Evolutionary conservation across 2,797 vertebrate genomes (phyloP).

Genomic region (Calcarius lapponicus): DNA sequence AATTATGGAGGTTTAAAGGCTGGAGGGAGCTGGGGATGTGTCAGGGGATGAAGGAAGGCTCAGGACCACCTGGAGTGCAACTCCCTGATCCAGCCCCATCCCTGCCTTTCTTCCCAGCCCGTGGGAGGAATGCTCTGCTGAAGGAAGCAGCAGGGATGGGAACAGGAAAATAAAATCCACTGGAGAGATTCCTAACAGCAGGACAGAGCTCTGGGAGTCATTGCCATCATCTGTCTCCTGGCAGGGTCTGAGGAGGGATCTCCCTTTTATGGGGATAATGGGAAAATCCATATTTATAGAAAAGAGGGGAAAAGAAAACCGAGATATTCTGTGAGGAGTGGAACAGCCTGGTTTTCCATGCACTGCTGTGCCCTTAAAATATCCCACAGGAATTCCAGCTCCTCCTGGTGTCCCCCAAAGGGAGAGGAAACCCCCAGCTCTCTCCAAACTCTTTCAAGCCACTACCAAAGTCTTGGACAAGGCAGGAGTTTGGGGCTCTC

Average conservation of each 20-base stretch:
- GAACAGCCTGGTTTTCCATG: background rate
- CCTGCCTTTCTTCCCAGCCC: background rate
- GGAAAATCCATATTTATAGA: background rate
- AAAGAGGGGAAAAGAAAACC: background rate
- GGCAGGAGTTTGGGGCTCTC: background rate
- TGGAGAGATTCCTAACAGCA: background rate
- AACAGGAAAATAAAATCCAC: background rate
- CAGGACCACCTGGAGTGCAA: background rate
- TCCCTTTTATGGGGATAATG: background rate
- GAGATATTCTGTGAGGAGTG: background rate
- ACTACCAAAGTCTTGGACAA: background rate
- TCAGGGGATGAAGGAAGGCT: background rate
- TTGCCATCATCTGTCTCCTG: background rate
- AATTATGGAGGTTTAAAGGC: slow-evolving; percentile 12
- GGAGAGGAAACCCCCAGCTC: background rate
- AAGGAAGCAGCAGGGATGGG: background rate
- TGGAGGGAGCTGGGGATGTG: background rate
- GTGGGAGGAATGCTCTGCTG: background rate
- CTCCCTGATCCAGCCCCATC: background rate
- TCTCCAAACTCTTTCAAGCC: accelerated
- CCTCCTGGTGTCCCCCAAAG: background rate
- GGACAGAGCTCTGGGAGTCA: background rate
- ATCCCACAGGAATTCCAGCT: background rate
- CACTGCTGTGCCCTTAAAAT: background rate
- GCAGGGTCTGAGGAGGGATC: background rate